Base-by-base conservation (phyloP, 2,888 invertebrate species). In the Agelastica alni region DNA sequence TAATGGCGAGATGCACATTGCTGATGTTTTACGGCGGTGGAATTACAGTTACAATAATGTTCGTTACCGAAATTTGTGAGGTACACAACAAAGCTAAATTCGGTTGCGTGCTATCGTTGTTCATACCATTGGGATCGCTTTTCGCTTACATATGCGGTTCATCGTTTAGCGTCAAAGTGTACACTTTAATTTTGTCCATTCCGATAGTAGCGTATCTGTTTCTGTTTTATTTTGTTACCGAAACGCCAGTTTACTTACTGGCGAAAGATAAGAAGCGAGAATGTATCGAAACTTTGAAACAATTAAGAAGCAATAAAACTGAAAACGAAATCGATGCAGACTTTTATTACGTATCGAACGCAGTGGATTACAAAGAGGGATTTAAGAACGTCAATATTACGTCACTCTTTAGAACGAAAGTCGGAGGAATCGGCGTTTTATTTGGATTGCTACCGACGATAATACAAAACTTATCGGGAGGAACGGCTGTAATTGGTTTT, bases 351-450 rank as follows among this genome's bases (percentile, higher is more conserved):
- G 17, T 36, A 3, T 5, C 3, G 4, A 16, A n/a, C 9, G 17
- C 16, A 3, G 6, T 9, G 16, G n/a, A 17, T 10, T n/a, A 9
- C 1, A 79, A 56, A 9, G 2, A 7, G 17, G 17, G 1, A 5
- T 4, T n/a, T n/a, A 1, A 4, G 26, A 1, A 4, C 7, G 2
- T 9, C 14, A 4, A 14, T 20, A 12, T 42, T 16, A 9, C 3
- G 10, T n/a, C 4, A 16, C 9, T 17, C 16, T 18, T 36, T 18
- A 10, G n/a, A 36, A 36, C 36, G 16, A 26, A 39, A 22, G 51
- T 20, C 4, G 20, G 26, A 9, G 18, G 42, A 20, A 17, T n/a
- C 12, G 55, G 22, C 2, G 12, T 44, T 10, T 2, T 39, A 6
- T 37, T 55, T 2, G 31, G 20, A 17, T 10, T 51, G 4, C 37